A percentile compares a stretch with the other conserved stretches of the same genome.
These are phyloP conservation scores for Phaonia tiefii DNA, from an alignment of 2,888 invertebrate species.

Conservation along the genomic window DNA sequence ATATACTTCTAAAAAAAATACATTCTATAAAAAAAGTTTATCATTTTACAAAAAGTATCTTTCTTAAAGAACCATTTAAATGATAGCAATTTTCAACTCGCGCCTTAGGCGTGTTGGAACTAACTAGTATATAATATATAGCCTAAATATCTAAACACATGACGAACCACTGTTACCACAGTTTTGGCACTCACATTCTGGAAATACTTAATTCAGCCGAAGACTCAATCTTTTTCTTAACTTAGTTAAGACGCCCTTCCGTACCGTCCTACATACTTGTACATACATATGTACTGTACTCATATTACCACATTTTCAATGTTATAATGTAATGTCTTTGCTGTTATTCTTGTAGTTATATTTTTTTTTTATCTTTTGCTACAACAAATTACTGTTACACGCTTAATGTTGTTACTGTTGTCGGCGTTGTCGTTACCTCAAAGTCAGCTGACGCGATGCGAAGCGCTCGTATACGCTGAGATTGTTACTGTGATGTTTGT, in stretches of 20 bases:
- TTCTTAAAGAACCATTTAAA: no score
- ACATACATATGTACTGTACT: neutral
- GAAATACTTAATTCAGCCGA: neutral
- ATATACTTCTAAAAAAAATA: no score
- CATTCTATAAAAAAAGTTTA: no score
- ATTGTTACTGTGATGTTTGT: slow-evolving; percentile 32
- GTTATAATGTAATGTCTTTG: slow-evolving; percentile 37
- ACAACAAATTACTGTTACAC: slow-evolving; percentile 64
- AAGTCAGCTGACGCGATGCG: slow-evolving; percentile 16
- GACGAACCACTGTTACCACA: neutral
- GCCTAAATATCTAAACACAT: no score
- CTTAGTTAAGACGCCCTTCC: slow-evolving; percentile 18
- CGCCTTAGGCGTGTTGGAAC: no score
- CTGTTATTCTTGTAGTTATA: slow-evolving; percentile 20
- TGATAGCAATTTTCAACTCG: no score
- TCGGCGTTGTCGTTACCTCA: slow-evolving; percentile 18
- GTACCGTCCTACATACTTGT: neutral
- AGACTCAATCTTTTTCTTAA: slow-evolving; percentile 13
- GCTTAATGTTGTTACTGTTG: slow-evolving; percentile 48
- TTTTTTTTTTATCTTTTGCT: slow-evolving; percentile 42
- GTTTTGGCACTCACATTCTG: neutral
- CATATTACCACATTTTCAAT: slow-evolving; percentile 31
- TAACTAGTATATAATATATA: no score
- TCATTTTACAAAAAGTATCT: no score
- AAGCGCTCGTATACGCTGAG: neutral